These are phyloP conservation scores for Molossus molossus DNA, from an alignment of 2,797 vertebrate species.

Conservation along the genomic window DNA sequence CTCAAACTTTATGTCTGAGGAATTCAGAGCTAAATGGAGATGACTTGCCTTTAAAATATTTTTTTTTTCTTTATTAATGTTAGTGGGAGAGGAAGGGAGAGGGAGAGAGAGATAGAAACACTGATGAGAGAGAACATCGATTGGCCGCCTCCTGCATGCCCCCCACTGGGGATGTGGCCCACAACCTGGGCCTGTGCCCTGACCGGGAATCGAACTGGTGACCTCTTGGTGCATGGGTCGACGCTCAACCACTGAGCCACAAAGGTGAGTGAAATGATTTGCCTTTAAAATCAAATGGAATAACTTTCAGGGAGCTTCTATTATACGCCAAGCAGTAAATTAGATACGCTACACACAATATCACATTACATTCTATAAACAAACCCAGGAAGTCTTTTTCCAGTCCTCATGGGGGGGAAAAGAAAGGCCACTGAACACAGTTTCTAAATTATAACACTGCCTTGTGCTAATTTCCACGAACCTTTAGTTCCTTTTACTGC, in stretches of 20 bases:
- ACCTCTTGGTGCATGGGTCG: no score
- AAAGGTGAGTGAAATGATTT: not conserved
- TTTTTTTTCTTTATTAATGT: no score
- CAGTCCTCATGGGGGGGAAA: not conserved
- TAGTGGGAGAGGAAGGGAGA: no score
- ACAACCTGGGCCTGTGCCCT: no score
- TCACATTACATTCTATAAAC: not conserved
- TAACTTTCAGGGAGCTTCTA: not conserved
- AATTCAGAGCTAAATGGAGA: not conserved
- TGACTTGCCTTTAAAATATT: not conserved
- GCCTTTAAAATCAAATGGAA: not conserved
- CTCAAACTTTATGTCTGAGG: conserved; percentile 1
- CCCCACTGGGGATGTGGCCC: no score
- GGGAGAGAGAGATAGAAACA: no score
- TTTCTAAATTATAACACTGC: conserved; percentile 19
- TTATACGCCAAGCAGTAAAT: not conserved
- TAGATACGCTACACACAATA: not conserved
- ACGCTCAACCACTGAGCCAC: no score
- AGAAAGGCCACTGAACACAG: not conserved
- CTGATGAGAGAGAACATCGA: no score
- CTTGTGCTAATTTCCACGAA: conserved; percentile 2
- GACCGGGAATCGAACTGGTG: no score
- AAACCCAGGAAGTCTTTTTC: not conserved
- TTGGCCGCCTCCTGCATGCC: no score
- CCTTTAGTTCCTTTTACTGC: not conserved